Conservation (phyloP, 2,888 invertebrate genomes). For the Phytoseiulus persimilis region DNA sequence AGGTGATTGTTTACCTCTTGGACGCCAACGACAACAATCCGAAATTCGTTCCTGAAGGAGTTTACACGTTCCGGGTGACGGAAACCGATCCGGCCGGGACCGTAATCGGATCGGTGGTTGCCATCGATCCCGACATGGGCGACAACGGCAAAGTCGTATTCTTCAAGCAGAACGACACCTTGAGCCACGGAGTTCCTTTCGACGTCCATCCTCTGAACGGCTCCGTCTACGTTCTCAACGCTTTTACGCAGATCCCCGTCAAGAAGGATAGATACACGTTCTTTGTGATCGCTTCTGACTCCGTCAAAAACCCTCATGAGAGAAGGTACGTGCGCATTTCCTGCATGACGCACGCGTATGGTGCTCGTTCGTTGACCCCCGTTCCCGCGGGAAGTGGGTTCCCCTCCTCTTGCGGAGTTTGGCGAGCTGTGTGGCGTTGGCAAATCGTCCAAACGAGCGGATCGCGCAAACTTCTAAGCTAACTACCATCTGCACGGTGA, state of each 20-base stretch:
- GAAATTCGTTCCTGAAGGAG: constrained; percentile 69
- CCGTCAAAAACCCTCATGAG: constrained; percentile 47
- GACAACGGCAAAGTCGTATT: constrained; percentile 68
- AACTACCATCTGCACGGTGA: not conserved
- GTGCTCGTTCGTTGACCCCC: too few relatives aligned
- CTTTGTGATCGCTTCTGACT: constrained; percentile 51
- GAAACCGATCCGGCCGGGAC: constrained; percentile 62
- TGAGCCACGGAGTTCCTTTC: constrained; percentile 46
- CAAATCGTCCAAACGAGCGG: not conserved
- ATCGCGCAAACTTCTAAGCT: not conserved
- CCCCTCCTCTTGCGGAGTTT: not conserved
- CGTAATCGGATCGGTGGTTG: constrained; percentile 69
- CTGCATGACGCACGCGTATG: not conserved
- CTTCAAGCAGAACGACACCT: constrained; percentile 57
- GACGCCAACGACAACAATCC: constrained; percentile 90
- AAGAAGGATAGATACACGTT: constrained; percentile 46
- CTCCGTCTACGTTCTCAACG: constrained; percentile 46
- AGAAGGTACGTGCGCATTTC: constrained; percentile 42
- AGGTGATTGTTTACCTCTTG: constrained; percentile 60
- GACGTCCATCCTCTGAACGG: constrained; percentile 47
- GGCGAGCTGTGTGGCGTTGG: not conserved
- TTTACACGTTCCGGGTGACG: constrained; percentile 68
- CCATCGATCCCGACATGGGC: constrained; percentile 71
- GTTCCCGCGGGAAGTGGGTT: not conserved
- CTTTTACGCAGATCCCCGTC: constrained; percentile 54